Evolutionary conservation across 2,888 invertebrate species (phyloP), one percentile per base, ranked within the genome.

Genomic region (Chesias legatella): DNA sequence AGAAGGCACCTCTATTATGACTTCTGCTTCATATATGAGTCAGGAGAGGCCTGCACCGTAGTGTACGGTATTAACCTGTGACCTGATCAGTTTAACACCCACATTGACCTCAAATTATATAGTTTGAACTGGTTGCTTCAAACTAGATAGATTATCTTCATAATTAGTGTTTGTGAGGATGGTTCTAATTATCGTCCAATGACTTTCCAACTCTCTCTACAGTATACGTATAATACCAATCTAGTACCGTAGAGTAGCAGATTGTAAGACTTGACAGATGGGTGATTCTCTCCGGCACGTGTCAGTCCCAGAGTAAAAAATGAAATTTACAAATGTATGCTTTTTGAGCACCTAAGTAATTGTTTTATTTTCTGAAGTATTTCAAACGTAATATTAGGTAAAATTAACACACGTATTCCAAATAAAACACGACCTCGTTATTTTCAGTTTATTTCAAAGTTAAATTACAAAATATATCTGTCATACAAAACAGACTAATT

Each of bases 41-140:
- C 60, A 62, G 53, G 30, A 6, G n/a, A 29, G 33, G 35, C 31
- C 38, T 39, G 41, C 43, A 44, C 56, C 53, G 62, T 53, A 46
- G 56, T 70, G 57, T 38, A 38, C 20, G 1, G 22, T 10, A 8
- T 80, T 83, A 67, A 83, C 81, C 73, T 63, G 36, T 63, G 72
- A 63, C 66, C 73, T 62, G 30, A 38, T 56, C 70, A 68, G 76
- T 74, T 76, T 79, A 75, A 74, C 78, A 69, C 65, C 57, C 60
- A 48, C 56, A 63, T 78, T 82, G 75, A 82, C 82, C 82, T 56
- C 51, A 40, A 53, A 59, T 68, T 65, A 58, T 36, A 32, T 49
- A 37, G 42, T 51, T 44, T 36, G 35, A 23, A 32, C 35, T 43
- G 41, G 38, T 33, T 36, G 36, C 41, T 36, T 43, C 41, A 46